Base-by-base conservation (phyloP, 2,113 vertebrate genomes). In the Pterocles burchelli region DNA sequence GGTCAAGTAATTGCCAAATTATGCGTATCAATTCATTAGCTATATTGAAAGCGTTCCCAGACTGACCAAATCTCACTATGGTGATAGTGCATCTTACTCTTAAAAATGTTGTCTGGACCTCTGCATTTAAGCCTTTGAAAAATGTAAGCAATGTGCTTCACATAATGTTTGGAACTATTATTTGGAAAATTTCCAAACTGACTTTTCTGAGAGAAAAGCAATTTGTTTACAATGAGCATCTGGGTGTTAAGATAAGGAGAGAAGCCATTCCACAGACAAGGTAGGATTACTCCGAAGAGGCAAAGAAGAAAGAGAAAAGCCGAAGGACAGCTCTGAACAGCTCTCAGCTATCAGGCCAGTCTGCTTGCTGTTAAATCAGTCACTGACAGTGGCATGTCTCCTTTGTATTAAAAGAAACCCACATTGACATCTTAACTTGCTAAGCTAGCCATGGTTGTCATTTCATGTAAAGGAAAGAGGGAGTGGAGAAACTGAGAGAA, bases 11-110 rank as follows among this genome's bases (percentile, higher is more conserved):
- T 82, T 88, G 54, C 4, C 10, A 82, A 91, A 95, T 89, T 89
- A 93, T 75, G 61, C 51, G 38, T 91, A 31, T 63, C 34, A 72
- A 59, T 85, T 94, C 76, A 82, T 95, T 85, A 89, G 34, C 24
- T 87, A 26, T 68, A 91, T 52, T 73, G 89, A 89, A 95, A 95
- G 12, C 74, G 82, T 92, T 93, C 87, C 71, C 77, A 92, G 70
- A 92, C 73, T 94, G 65, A 84, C 65, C 84, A 78, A 74, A 67
- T 82, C 41, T 91, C 89, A 76, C 91, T 93, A 46, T 71, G 59
- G 77, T 82, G 61, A 79, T 59, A 49, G 21, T 8, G 17, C 4
- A 48, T 45, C 9, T 81, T 51, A 84, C 26, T 7, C 55, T 81
- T 54, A 85, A 19, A 72, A 91, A 54, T 36, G 33, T n/a, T 75